These are phyloP conservation scores for Typhlichthys subterraneus DNA, from an alignment of 2,797 vertebrate species.

Conservation along the genomic window DNA sequence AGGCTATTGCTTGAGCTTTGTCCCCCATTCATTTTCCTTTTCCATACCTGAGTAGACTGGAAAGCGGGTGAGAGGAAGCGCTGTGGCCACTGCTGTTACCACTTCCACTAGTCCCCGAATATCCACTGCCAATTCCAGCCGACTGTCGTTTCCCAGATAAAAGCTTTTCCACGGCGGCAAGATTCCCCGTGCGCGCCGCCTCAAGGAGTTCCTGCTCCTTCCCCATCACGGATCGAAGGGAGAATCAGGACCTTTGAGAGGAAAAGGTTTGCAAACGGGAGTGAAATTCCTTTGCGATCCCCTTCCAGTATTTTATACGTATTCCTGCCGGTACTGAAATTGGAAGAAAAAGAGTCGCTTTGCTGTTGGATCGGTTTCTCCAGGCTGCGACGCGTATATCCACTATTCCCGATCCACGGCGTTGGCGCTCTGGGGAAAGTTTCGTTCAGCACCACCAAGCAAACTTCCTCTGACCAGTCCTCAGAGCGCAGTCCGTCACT, in stretches of 20 bases:
- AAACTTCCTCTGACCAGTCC: slow-evolving; percentile 80
- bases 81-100: slow-evolving; percentile 78
- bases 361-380: slow-evolving; percentile 20
- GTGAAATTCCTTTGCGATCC: slow-evolving; percentile 60
- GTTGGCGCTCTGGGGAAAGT: slow-evolving; percentile 62
- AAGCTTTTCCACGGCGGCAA: slow-evolving; percentile 93
- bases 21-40: neutral
- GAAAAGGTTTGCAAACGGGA: slow-evolving; percentile 36
- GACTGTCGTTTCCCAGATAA: slow-evolving; percentile 90
- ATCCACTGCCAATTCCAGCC: slow-evolving; percentile 78
- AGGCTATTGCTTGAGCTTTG: neutral
- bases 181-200: slow-evolving; percentile 94
- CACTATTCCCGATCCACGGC: slow-evolving; percentile 47
- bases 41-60: slow-evolving; percentile 91
- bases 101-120: slow-evolving; percentile 71
- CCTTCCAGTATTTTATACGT: slow-evolving; percentile 27
- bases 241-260: slow-evolving; percentile 35
- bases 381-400: slow-evolving; percentile 7
- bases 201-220: slow-evolving; percentile 98
- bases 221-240: slow-evolving; percentile 83
- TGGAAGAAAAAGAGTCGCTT: slow-evolving; percentile 45
- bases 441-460: slow-evolving; percentile 62
- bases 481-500: slow-evolving; percentile 73
- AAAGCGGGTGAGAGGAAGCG: slow-evolving; percentile 85
- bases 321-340: slow-evolving; percentile 29